Conservation (phyloP, 2,797 vertebrate genomes). For the Valencia hispanica region DNA sequence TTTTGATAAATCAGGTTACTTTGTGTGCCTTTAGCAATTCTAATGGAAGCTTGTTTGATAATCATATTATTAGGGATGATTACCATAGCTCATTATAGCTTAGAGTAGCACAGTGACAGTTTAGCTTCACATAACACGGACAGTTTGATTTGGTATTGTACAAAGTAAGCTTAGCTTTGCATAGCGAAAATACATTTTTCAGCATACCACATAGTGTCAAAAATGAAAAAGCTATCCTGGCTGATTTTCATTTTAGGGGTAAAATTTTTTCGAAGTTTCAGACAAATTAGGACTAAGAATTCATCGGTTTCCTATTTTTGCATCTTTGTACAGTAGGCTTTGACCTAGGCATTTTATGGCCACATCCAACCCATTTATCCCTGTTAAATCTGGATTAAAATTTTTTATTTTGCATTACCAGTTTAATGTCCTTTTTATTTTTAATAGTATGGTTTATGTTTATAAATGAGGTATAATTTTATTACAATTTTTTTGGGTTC, state of each 20-base stretch:
- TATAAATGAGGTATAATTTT: too few relatives aligned
- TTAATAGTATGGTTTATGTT: neutral
- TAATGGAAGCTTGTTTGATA: too few relatives aligned
- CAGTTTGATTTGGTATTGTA: neutral
- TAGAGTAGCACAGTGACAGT: neutral
- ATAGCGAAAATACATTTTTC: neutral
- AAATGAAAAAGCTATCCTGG: neutral
- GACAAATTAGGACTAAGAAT: neutral
- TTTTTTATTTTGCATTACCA: too few relatives aligned
- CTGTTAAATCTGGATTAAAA: too few relatives aligned
- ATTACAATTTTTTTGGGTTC: too few relatives aligned
- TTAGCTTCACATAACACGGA: neutral
- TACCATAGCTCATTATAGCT: neutral
- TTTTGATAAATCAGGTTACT: neutral
- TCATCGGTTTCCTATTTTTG: neutral
- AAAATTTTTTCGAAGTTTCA: neutral
- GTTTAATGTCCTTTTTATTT: neutral
- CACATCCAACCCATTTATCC: too few relatives aligned
- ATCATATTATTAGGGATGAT: too few relatives aligned
- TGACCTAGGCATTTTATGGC: neutral
- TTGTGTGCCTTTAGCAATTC: neutral
- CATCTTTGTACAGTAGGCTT: neutral
- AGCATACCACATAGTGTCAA: neutral
- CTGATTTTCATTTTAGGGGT: neutral
- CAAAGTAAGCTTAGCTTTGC: neutral